Conservation (phyloP, 2,797 vertebrate genomes). For the Enteromius trimaculatus region DNA sequence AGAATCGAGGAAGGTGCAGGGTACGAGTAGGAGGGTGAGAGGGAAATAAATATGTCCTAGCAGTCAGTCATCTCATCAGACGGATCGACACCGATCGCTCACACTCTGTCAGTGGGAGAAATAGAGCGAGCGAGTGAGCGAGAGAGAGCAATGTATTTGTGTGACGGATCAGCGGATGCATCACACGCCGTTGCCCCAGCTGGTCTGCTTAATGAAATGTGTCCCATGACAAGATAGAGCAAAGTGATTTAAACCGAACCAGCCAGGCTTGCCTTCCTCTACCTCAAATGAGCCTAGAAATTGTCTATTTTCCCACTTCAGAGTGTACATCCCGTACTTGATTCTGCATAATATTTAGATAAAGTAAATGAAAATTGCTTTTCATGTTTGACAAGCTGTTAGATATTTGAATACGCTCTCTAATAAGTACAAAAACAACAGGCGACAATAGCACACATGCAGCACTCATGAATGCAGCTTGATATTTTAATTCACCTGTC, state of each 20-base stretch:
- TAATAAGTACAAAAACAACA: constrained; percentile 44
- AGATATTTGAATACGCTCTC: constrained; percentile 39
- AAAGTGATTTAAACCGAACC: constrained; percentile 82
- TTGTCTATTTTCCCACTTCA: constrained; percentile 52
- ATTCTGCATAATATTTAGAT: constrained; percentile 54
- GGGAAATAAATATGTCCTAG: constrained; percentile 71
- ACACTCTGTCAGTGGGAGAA: constrained; percentile 65
- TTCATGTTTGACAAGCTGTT: constrained; percentile 52
- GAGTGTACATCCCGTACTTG: constrained; percentile 26
- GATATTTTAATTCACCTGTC: constrained; percentile 47
- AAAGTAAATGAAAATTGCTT: constrained; percentile 55
- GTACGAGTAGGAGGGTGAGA: constrained; percentile 55
- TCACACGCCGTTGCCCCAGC: constrained; percentile 74
- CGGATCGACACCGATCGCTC: constrained; percentile 68
- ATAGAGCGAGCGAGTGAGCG: constrained; percentile 27
- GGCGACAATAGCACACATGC: constrained; percentile 18
- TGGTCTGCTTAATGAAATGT: constrained; percentile 84
- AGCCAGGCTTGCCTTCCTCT: constrained; percentile 64
- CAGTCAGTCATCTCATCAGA: constrained; percentile 73
- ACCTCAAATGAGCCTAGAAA: constrained; percentile 54
- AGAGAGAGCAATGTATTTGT: constrained; percentile 74
- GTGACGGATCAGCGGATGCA: constrained; percentile 79
- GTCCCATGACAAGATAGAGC: constrained; percentile 82
- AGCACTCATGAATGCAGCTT: constrained; percentile 19
- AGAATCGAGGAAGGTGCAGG: constrained; percentile 24